phyloP scores from a whole-genome alignment of 2,113 vertebrate genomes.

The Eretmochelys imbricata region DNA sequence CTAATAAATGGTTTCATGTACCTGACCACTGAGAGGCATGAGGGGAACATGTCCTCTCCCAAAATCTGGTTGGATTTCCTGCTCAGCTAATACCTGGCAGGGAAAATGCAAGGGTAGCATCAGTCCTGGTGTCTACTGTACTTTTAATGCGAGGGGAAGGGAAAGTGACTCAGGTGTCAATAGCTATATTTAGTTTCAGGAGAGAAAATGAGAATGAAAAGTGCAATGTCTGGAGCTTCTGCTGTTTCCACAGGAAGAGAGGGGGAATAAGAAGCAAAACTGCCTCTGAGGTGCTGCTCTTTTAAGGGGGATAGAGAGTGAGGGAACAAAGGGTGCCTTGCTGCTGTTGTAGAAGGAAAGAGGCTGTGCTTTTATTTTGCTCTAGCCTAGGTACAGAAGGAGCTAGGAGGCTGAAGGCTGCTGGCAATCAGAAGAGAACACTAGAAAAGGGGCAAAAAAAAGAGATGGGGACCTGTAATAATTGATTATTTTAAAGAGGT shows the following conservation, averaged over 20 bases:
- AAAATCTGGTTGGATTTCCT: not conserved
- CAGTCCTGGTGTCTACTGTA: not conserved
- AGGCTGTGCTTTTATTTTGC: not conserved
- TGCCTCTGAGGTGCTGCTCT: not conserved
- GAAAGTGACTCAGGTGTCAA: not conserved
- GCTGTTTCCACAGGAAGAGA: not conserved
- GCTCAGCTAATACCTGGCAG: not conserved
- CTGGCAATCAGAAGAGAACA: not conserved
- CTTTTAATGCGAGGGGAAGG: not conserved
- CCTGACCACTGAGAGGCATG: not conserved
- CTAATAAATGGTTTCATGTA: not conserved
- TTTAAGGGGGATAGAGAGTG: not conserved
- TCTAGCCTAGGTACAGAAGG: not conserved
- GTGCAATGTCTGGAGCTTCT: not conserved
- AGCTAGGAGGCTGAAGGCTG: not conserved
- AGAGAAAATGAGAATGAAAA: not conserved
- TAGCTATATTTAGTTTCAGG: not conserved
- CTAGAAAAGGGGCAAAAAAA: not conserved
- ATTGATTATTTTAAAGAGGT: constrained; percentile 7
- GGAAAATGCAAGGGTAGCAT: not conserved
- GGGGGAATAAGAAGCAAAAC: not conserved
- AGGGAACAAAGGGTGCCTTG: not conserved
- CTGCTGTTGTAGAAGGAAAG: not conserved
- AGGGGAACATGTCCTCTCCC: not conserved
- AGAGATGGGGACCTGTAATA: not conserved